Percentiles rank a stretch among this genome's conserved stretches.
Conservation (phyloP, 2,113 vertebrate genomes). For the Heptranchias perlo region DNA sequence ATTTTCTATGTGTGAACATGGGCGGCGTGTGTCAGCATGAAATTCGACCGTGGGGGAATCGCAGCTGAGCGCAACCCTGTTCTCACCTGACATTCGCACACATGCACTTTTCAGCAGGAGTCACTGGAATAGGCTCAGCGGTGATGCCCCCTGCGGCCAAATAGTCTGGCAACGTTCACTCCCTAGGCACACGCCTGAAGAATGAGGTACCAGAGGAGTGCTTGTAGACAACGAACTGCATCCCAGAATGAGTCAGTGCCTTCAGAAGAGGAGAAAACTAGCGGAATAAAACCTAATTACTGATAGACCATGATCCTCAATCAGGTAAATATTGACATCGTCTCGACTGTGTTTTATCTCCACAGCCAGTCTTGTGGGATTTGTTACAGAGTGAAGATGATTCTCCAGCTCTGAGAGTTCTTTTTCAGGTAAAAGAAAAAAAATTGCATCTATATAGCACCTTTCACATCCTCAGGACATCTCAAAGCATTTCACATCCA, state of each 20-base stretch:
- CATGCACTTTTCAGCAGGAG: neutral
- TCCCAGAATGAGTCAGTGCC: neutral
- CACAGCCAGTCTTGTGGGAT: conserved; percentile 73
- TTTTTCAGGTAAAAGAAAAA: conserved; percentile 63
- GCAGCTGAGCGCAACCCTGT: neutral
- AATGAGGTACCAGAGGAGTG: neutral
- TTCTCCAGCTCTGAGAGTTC: conserved; percentile 62
- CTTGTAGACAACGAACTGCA: neutral
- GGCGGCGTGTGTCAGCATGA: neutral
- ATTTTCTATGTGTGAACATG: neutral
- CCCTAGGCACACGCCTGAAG: neutral
- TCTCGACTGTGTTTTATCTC: conserved; percentile 39
- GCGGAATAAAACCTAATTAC: neutral
- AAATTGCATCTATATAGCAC: neutral
- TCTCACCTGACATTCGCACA: neutral
- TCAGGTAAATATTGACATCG: neutral
- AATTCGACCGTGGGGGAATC: neutral
- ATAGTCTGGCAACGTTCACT: neutral
- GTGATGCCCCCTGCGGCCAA: neutral
- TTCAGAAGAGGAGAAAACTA: neutral
- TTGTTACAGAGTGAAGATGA: conserved; percentile 70
- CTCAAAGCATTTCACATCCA: neutral
- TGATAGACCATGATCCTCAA: neutral
- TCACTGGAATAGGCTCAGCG: neutral
- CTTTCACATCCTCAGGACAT: neutral